phyloP scores from a whole-genome alignment of 2,797 vertebrate genomes.

The Chaunax sp. region DNA sequence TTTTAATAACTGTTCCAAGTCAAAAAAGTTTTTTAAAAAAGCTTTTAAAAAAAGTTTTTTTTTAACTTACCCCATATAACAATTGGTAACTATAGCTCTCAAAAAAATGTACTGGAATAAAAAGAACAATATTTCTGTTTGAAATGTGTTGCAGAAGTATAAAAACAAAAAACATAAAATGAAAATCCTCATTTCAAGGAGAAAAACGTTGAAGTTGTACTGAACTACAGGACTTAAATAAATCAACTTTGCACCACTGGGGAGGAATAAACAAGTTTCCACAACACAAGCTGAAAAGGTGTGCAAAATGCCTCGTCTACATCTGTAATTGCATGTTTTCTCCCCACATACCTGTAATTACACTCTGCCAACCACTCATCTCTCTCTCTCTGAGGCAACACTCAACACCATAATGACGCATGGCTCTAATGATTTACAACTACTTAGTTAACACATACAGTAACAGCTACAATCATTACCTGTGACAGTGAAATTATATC shows the following conservation, averaged over 20 bases:
- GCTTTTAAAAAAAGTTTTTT: neutral
- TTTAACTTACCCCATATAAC: too few relatives aligned
- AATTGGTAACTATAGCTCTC: neutral
- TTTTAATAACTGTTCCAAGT: neutral
- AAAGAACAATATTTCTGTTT: neutral
- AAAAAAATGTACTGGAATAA: neutral
- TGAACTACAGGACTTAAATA: neutral
- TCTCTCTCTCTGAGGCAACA: conserved; percentile 71
- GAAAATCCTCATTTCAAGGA: neutral
- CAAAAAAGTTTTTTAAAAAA: too few relatives aligned
- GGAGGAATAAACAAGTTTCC: conserved; percentile 46
- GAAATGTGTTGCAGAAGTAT: neutral
- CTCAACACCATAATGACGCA: conserved; percentile 76
- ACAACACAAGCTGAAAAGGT: conserved; percentile 59
- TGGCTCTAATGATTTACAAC: conserved; percentile 79
- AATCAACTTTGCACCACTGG: conserved; percentile 28
- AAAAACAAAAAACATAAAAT: neutral
- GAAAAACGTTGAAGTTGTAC: neutral
- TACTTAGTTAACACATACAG: conserved; percentile 65
- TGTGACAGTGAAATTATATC: conserved; percentile 49
- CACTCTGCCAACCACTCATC: conserved; percentile 72
- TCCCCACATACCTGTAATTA: conserved; percentile 80
- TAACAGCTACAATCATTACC: conserved; percentile 58
- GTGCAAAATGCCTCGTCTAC: conserved; percentile 73
- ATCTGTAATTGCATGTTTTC: conserved; percentile 82